Evolutionary conservation across 2,113 vertebrate species (phyloP), one percentile per base, ranked within the genome.

Genomic region (Perognathus longimembris): DNA sequence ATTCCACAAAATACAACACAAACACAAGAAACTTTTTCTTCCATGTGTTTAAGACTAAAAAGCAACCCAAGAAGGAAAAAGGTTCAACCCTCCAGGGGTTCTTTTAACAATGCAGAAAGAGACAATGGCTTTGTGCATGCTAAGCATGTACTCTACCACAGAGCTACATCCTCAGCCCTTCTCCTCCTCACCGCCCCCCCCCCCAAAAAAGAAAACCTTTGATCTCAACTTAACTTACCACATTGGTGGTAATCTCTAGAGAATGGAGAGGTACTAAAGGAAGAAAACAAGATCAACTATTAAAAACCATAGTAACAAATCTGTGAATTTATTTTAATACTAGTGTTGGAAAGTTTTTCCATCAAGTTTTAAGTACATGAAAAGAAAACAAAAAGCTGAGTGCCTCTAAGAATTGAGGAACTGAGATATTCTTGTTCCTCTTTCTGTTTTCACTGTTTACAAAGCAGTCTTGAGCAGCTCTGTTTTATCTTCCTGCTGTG

Each of bases 401-500:
- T 9, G 76, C 85, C 89, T 85, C 57, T 17, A 59, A 96, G 84
- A 80, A 91, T 97, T 96, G 75, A 42, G 85, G 34, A 74, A 69
- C 80, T 81, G 87, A 93, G 93, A 94, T 93, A 87, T 84, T 88
- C 66, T 71, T 78, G 34, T 94, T 97, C 61, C 80, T 90, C 93
- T 89, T 95, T 94, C 93, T 95, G 79, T 92, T n/a, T 85, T 90
- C 79, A 4, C 82, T 38, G 69, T 96, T 95, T 90, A 95, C 93
- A 1, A 64, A 96, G 95, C 82, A 87, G 66, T 6, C 40, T 88
- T 89, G 50, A 97, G 63, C 91, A 90, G 18, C 57, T 97, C 92
- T 22, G 92, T 89, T 97, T 98, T 98, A 97, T 98, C 98, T 97
- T 88, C 34, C 90, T 88, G 94, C 95, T 96, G 92, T 97, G 82